phyloP scores from a whole-genome alignment of 2,113 vertebrate genomes.

The Myotis brandtii region DNA sequence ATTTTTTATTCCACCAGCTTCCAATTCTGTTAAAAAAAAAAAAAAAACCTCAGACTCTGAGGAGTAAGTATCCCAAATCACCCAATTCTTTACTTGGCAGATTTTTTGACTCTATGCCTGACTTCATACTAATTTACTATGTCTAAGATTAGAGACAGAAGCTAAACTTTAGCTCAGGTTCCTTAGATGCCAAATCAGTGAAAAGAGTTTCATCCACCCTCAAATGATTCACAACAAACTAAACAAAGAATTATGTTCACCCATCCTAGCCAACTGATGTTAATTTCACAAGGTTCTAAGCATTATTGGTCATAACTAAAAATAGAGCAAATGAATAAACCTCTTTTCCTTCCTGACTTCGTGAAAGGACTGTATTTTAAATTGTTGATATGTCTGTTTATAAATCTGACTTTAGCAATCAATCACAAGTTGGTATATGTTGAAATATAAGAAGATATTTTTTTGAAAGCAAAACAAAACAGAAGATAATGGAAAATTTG shows the following conservation, averaged over 20 bases:
- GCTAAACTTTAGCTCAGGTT: background rate
- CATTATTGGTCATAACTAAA: background rate
- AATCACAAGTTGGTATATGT: background rate
- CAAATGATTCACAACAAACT: background rate
- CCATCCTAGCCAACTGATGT: background rate
- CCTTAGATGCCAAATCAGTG: background rate
- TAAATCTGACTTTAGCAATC: background rate
- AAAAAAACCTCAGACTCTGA: background rate
- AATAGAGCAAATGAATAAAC: background rate
- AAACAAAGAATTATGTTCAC: background rate
- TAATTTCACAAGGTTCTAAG: background rate
- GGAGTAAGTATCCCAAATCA: background rate
- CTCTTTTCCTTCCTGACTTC: conserved; percentile 6
- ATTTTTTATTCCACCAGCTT: background rate
- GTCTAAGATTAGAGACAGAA: background rate
- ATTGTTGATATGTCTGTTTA: background rate
- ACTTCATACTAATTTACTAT: background rate
- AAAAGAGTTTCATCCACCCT: background rate
- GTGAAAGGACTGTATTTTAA: background rate
- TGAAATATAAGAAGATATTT: background rate
- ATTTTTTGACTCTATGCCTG: background rate
- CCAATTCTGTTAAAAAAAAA: background rate
- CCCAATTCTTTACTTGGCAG: background rate
- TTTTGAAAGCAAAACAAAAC: background rate
- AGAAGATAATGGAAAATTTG: background rate